These are phyloP conservation scores for Cryptocheilus praepositus DNA, from an alignment of 2,888 invertebrate species.

Conservation along the genomic window DNA sequence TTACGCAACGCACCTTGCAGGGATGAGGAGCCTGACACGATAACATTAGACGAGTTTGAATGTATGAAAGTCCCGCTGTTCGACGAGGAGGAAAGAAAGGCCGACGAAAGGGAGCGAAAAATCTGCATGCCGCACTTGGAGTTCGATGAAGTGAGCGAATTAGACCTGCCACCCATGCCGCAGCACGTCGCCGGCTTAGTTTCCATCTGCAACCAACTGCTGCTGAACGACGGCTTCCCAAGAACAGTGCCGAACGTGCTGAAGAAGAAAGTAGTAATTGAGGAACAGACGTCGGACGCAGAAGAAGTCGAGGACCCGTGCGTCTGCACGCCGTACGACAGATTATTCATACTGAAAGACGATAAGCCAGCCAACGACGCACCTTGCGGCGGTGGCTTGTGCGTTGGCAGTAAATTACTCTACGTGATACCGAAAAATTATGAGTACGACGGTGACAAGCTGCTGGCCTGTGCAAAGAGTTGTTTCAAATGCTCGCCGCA, in stretches of 20 bases:
- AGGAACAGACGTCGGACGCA: no score
- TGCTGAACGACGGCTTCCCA: background rate
- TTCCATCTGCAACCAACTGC: background rate
- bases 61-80: slow-evolving; percentile 33
- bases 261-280: background rate
- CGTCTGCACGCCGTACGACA: background rate
- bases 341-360: background rate
- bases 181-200: slow-evolving; percentile 23
- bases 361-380: background rate
- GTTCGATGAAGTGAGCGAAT: slow-evolving; percentile 28
- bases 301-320: no score
- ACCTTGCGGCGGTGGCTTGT: slow-evolving; percentile 11
- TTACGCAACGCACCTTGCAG: no score
- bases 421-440: background rate
- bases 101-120: slow-evolving; percentile 21
- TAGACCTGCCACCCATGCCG: slow-evolving; percentile 33
- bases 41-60: slow-evolving; percentile 30
- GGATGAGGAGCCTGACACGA: no score
- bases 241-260: background rate
- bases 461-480: no score
- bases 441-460: no score
- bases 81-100: slow-evolving; percentile 35
- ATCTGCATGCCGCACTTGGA: slow-evolving; percentile 24
- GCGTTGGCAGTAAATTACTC: background rate
- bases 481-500: no score